Evolutionary conservation across 2,888 invertebrate species (phyloP).

Genomic region (Gnatocerus cornutus): DNA sequence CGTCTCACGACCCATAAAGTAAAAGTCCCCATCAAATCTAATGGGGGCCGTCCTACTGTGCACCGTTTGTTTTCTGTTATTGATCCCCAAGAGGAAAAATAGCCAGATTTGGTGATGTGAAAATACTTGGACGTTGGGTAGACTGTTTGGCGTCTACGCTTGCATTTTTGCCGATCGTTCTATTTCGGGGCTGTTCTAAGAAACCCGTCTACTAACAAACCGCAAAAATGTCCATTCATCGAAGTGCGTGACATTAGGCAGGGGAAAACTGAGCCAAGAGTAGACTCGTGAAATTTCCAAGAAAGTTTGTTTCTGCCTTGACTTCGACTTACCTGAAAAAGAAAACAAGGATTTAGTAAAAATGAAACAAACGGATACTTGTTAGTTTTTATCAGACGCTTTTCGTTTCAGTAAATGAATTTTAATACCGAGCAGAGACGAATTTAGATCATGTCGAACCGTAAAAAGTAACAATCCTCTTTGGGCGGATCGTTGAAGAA

Average conservation of each 20-base stretch:
- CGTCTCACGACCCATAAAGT: constrained; percentile 28
- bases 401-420: constrained; percentile 26
- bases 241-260: constrained; percentile 4
- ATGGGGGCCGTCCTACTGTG: constrained; percentile 15
- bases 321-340: constrained; percentile 39
- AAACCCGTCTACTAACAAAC: constrained; percentile 35
- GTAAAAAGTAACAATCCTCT: constrained; percentile 31
- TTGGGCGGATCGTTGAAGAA: not conserved
- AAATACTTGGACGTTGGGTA: not conserved
- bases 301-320: constrained; percentile 6
- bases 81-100: not conserved
- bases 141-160: constrained; percentile 24
- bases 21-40: constrained; percentile 18
- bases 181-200: constrained; percentile 32
- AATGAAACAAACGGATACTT: constrained; percentile 24
- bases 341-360: constrained; percentile 17
- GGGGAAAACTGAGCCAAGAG: constrained; percentile 8
- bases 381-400: constrained; percentile 11
- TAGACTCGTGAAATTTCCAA: constrained; percentile 3
- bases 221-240: constrained; percentile 43
- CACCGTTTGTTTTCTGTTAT: constrained; percentile 30
- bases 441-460: constrained; percentile 38
- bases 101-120: no score
- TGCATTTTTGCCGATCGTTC: constrained; percentile 15
- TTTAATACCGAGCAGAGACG: constrained; percentile 30